A percentile compares a stretch with the other conserved stretches of the same genome.
These are phyloP conservation scores for Drosophila anomelani DNA, from an alignment of 2,888 invertebrate species.

Conservation along the genomic window DNA sequence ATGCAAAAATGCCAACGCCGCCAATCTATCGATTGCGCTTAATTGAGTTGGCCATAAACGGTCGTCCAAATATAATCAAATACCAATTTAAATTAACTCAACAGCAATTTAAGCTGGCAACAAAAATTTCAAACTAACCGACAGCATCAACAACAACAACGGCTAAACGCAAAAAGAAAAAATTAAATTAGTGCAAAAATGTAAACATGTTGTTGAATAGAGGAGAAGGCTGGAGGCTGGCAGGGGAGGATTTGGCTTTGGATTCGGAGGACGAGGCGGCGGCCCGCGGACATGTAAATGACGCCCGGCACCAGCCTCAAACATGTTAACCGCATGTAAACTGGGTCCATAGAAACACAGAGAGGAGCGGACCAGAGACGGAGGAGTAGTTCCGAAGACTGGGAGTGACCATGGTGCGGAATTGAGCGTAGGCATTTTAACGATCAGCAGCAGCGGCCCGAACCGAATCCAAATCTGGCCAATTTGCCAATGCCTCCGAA, in stretches of 20 bases:
- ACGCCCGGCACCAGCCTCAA: conserved; percentile 77
- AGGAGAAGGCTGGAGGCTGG: conserved; percentile 42
- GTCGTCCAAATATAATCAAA: conserved; percentile 77
- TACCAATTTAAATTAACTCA: conserved; percentile 81
- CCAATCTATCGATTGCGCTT: conserved; percentile 78
- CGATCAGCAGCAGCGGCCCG: conserved; percentile 28
- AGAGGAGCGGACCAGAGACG: neutral
- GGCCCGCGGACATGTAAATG: conserved; percentile 73
- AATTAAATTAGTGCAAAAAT: conserved; percentile 80
- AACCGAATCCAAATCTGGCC: conserved; percentile 22
- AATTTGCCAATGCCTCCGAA: conserved; percentile 47
- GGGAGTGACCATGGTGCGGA: conserved; percentile 26
- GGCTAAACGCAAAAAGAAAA: conserved; percentile 61
- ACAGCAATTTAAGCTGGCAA: conserved; percentile 74
- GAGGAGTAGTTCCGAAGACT: neutral
- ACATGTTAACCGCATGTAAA: conserved; percentile 76
- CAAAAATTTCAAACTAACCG: conserved; percentile 48
- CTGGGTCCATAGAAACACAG: conserved; percentile 39
- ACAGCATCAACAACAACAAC: conserved; percentile 45
- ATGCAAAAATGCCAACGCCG: conserved; percentile 66
- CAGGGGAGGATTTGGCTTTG: conserved; percentile 26
- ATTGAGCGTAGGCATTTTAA: conserved; percentile 50
- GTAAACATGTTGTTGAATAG: conserved; percentile 73
- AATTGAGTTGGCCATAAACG: conserved; percentile 80
- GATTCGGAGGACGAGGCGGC: conserved; percentile 54